Conservation (phyloP, 64 coral and sea anemone genomes). For the Stichodactyla helianthus region DNA sequence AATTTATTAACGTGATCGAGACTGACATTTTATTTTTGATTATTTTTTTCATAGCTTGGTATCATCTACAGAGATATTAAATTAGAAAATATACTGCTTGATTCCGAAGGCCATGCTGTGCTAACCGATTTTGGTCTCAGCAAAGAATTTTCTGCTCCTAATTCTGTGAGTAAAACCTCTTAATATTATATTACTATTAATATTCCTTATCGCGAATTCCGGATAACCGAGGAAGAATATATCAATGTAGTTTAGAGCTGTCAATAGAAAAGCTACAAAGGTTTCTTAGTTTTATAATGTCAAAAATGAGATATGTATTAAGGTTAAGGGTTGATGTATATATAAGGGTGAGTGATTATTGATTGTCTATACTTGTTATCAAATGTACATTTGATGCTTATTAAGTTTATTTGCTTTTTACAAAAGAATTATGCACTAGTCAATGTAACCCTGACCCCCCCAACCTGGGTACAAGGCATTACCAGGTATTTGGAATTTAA, state of each 20-base stretch:
- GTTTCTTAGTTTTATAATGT: neutral
- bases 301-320: neutral
- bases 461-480: no score
- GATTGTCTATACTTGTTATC: neutral
- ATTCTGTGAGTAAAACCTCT: slow-evolving; percentile 58
- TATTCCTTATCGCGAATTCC: neutral
- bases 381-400: neutral
- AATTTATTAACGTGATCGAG: no score
- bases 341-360: no score
- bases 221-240: neutral
- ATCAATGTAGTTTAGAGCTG: slow-evolving; percentile 3
- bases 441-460: no score
- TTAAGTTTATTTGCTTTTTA: no score
- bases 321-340: no score
- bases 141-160: slow-evolving; percentile 85
- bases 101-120: slow-evolving; percentile 89
- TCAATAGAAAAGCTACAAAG: neutral
- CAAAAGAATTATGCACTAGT: no score
- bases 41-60: slow-evolving; percentile 67
- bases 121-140: slow-evolving; percentile 98
- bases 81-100: slow-evolving; percentile 92
- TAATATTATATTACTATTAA: neutral
- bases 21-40: neutral
- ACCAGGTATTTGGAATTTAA: no score
- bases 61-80: slow-evolving; percentile 99